A percentile compares a stretch with the other conserved stretches of the same genome.
Conservation (phyloP, 2,888 invertebrate species). For the Tipula lateralis region DNA sequence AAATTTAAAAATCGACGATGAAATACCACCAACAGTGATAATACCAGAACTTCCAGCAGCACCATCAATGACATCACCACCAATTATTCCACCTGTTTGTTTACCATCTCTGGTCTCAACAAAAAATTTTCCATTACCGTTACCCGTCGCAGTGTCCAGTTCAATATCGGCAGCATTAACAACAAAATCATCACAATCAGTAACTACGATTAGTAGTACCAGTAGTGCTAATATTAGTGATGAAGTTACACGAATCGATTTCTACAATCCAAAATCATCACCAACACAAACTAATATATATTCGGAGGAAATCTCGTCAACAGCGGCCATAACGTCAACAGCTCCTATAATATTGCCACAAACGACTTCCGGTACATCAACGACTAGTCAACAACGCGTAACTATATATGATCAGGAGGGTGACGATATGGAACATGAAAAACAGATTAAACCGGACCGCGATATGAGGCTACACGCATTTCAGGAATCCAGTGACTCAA, state of each 20-base stretch:
- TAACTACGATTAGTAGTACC: background rate
- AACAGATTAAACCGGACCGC: conserved; percentile 39
- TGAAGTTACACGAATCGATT: background rate
- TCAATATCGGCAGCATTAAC: conserved; percentile 6
- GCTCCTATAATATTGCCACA: background rate
- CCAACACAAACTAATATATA: background rate
- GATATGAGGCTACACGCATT: conserved; percentile 41
- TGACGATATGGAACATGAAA: conserved; percentile 33
- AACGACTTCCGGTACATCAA: background rate
- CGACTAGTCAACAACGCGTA: conserved; percentile 14
- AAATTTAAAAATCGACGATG: conserved; percentile 51
- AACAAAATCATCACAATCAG: background rate
- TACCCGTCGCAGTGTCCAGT: background rate
- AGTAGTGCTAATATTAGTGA: background rate
- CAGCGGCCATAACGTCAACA: background rate
- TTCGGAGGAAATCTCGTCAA: background rate
- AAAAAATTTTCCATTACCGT: background rate
- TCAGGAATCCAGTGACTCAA: conserved; percentile 35
- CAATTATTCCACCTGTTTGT: background rate
- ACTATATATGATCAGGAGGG: conserved; percentile 27
- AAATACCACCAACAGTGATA: background rate
- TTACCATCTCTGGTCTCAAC: conserved; percentile 30
- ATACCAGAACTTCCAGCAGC: background rate
- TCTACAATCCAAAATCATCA: background rate
- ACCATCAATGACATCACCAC: conserved; percentile 12